These are phyloP conservation scores for Platycercus adscitus DNA, from an alignment of 2,113 vertebrate genomes.

Conservation along the genomic window DNA sequence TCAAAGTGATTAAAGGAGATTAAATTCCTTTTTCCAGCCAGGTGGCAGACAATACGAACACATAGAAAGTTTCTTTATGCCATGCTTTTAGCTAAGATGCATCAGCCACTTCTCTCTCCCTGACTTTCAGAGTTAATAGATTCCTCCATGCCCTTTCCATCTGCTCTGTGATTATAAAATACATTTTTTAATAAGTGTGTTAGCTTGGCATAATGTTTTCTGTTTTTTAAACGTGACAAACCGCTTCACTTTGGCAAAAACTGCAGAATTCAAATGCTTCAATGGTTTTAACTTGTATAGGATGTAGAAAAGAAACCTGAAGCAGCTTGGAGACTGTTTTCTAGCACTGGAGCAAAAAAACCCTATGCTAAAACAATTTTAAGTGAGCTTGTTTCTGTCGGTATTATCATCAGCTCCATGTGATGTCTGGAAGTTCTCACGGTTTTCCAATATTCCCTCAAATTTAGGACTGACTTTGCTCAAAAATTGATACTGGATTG, in stretches of 20 bases:
- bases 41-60: neutral
- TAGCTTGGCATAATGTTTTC: neutral
- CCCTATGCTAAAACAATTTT: neutral
- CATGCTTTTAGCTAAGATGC: neutral
- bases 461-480: neutral
- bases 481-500: neutral
- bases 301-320: neutral
- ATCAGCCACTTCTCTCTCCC: neutral
- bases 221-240: neutral
- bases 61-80: neutral
- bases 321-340: neutral
- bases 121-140: neutral
- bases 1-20: conserved; percentile 26
- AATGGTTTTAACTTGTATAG: neutral
- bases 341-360: neutral
- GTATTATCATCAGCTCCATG: neutral
- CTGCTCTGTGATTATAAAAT: neutral
- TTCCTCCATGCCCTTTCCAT: neutral
- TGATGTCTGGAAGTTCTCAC: neutral
- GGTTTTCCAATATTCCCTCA: neutral
- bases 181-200: neutral
- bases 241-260: neutral
- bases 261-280: neutral
- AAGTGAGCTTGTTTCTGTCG: neutral
- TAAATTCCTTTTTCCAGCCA: conserved; percentile 31